Evolutionary conservation across 2,797 vertebrate species (phyloP).

Genomic region (Chlorospingus flavigularis): DNA sequence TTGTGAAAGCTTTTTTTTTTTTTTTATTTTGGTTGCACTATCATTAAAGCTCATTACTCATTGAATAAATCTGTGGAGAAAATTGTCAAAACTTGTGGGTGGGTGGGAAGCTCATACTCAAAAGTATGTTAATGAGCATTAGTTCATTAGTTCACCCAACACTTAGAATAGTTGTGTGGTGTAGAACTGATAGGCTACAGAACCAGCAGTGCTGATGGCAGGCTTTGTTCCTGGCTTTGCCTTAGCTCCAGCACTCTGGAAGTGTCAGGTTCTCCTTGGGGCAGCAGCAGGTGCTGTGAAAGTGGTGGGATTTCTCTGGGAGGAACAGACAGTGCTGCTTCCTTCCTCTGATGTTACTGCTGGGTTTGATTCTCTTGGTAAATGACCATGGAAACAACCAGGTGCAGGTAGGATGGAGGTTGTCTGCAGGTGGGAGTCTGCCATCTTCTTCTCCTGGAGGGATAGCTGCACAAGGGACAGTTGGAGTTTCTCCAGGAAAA

Average conservation of each 20-base stretch:
- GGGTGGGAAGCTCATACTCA: background rate
- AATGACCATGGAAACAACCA: background rate
- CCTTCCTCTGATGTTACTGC: background rate
- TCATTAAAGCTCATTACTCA: conserved; percentile 4
- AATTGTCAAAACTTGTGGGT: background rate
- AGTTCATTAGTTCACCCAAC: background rate
- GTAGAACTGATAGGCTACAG: background rate
- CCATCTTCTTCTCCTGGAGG: background rate
- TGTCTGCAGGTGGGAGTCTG: background rate
- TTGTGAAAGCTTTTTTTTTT: background rate
- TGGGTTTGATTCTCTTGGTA: background rate
- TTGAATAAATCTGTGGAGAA: background rate
- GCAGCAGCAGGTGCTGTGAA: background rate
- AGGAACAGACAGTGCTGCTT: background rate
- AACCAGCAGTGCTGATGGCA: background rate
- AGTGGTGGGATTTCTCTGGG: background rate
- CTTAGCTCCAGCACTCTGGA: background rate
- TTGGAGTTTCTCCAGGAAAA: background rate
- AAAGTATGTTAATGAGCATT: background rate
- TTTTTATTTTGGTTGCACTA: background rate
- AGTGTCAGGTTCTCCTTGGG: background rate
- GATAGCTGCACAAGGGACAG: background rate
- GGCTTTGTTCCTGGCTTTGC: background rate
- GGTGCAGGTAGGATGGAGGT: background rate
- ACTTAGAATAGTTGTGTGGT: background rate